A percentile compares a stretch with the other conserved stretches of the same genome.
These are phyloP conservation scores for Aporrectodea caliginosa DNA, from an alignment of 1,140 invertebrate species.

Conservation along the genomic window DNA sequence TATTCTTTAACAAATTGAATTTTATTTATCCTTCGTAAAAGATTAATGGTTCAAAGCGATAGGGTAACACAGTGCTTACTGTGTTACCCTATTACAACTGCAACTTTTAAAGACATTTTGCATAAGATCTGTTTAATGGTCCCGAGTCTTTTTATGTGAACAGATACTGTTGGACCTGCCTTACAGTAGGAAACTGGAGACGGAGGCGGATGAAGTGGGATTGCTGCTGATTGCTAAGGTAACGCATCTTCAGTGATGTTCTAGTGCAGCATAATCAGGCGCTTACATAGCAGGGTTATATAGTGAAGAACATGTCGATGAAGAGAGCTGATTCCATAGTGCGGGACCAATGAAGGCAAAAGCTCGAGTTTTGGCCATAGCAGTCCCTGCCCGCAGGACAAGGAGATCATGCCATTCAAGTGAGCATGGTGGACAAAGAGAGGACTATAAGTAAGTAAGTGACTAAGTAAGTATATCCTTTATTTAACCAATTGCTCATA, in stretches of 20 bases:
- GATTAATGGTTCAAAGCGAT: neutral
- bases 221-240: constrained; percentile 64
- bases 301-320: too few species aligned
- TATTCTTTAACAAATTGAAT: too few species aligned
- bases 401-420: too few species aligned
- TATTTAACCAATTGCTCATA: neutral
- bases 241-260: constrained; percentile 8
- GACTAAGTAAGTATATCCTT: neutral
- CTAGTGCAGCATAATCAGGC: too few species aligned
- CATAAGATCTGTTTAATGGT: neutral
- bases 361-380: too few species aligned
- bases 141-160: neutral
- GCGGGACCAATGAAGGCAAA: too few species aligned
- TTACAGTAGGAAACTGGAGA: constrained; percentile 62
- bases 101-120: neutral
- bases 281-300: too few species aligned
- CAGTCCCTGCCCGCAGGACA: too few species aligned
- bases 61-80: neutral
- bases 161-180: constrained; percentile 59
- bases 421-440: neutral
- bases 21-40: too few species aligned
- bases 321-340: too few species aligned
- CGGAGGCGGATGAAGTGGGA: constrained; percentile 66
- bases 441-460: neutral
- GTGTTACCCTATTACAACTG: neutral